Base-by-base conservation (phyloP, 2,888 invertebrate species). In the Drosophila cracens region DNA sequence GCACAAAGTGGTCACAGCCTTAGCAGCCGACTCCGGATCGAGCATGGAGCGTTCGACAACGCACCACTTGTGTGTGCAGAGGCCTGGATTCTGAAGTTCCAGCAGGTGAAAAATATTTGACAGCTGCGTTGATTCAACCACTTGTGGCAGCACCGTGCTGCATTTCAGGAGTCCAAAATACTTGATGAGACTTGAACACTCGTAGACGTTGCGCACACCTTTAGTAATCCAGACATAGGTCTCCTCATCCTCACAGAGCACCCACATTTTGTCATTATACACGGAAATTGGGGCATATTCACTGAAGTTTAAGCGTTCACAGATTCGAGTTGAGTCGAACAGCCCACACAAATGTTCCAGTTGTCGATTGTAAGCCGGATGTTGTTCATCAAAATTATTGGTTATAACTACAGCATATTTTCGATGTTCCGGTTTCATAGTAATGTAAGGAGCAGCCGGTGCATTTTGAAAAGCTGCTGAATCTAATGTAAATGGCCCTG, bases 21-120 rank as follows among this genome's bases (percentile, higher is more conserved):
- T 73, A 3, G 31, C 5, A 1, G n/a, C 25, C 8, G 60, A 48
- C 5, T 60, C 16, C 10, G 53, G 18, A 2, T 62, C 48, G 1
- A 83, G 27, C 7, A 48, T 8, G 2, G 2, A 29, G 0, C 78
- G 64, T 0, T 57, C 48, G 1, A 54, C 11, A 11, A 83, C 70
- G 10, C 64, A 66, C 83, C 82, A 82, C 16, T 65, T 77, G 8
- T 53, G n/a, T 3, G 82, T 81, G 25, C 31, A 8, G 1, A 82
- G 31, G 2, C 71, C 61, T 2, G 16, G 18, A 36, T 83, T 82
- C 27, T 83, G 81, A 7, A 52, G n/a, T 10, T 82, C 78, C 6
- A 82, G 53, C 8, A 78, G 25, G 0, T 65, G n/a, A 8, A 78
- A 81, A 2, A 78, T 36, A 6, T 60, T 58, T 0, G 36, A 25